Base-by-base conservation (phyloP, 2,797 vertebrate genomes). In the Numenius phaeopus region DNA sequence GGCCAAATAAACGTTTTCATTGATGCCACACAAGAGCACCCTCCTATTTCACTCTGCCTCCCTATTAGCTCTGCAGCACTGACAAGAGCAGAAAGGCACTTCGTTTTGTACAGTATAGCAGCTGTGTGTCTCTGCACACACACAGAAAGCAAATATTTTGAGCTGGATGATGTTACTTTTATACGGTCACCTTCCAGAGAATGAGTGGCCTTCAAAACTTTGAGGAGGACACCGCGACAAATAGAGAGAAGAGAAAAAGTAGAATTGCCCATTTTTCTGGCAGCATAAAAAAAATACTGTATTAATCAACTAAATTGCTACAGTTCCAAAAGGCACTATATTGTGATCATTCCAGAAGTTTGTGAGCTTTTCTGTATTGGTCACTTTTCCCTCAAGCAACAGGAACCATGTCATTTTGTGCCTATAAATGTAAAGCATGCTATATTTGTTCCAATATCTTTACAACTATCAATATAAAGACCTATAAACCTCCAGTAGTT, bases 1-100 rank as follows among this genome's bases (percentile, higher is more conserved):
- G 39, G 69, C 44, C 55, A 76, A 71, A 93, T 14, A 70, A 83
- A 87, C 40, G 6, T 42, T 81, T 72, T 44, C 30, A 21, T 9
- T 55, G 44, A 42, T 15, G 34, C 8, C 14, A 7, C 65, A 39
- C 15, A 37, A 75, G 44, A 66, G 30, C 26, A 52, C 10, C 2
- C 8, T 75, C 20, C 8, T 58, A 20, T 61, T 73, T 75, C 29
- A 21, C 26, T 73, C 37, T 30, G 44, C 32, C 13, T 23, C 62
- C 1, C 1, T 32, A 13, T 40, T 26, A 85, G 34, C 9, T 54
- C 47, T 64, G n/a, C 0, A 1, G 18, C 1, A 1, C 59, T 26
- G 76, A 71, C 22, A 50, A 59, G 39, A 59, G 47, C 44, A 42
- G 44, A 88, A 90, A 62, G 82, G 10, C 20, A 62, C 20, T 39